phyloP scores from a whole-genome alignment of 2,888 invertebrate species.

The Philopedon plagiatum region DNA sequence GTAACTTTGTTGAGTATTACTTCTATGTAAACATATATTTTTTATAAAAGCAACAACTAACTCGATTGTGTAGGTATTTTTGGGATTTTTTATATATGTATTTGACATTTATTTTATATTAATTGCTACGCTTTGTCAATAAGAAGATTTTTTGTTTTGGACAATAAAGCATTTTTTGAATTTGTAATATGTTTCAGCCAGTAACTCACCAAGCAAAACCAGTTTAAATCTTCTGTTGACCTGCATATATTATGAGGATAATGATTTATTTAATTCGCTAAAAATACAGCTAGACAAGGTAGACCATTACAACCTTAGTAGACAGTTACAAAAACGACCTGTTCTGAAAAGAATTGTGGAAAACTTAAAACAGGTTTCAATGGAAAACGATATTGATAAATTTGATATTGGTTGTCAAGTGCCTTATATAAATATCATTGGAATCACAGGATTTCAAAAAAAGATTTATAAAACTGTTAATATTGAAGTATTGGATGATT shows the following conservation, averaged over 20 bases:
- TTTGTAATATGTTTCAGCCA: constrained; percentile 55
- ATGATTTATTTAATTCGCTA: constrained; percentile 60
- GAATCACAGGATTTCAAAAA: constrained; percentile 64
- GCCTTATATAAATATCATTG: constrained; percentile 65
- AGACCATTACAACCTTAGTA: constrained; percentile 53
- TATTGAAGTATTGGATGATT: constrained; percentile 68
- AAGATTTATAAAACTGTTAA: constrained; percentile 63
- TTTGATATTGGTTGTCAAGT: constrained; percentile 61
- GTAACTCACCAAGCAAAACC: constrained; percentile 53
- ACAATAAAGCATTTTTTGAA: not conserved
- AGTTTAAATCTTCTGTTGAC: constrained; percentile 66
- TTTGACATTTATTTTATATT: too few species aligned
- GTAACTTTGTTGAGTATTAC: too few species aligned
- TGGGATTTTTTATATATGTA: too few species aligned
- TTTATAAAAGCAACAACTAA: too few species aligned
- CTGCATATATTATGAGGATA: constrained; percentile 66
- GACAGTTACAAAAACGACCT: constrained; percentile 62
- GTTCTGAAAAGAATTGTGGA: constrained; percentile 59
- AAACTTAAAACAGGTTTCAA: constrained; percentile 56
- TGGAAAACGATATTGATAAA: constrained; percentile 57
- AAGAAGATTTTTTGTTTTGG: too few species aligned
- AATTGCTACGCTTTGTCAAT: too few species aligned
- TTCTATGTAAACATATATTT: too few species aligned
- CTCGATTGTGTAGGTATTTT: too few species aligned
- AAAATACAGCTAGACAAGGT: constrained; percentile 53